Base-by-base conservation (phyloP, 2,888 invertebrate genomes). In the Leucania comma region DNA sequence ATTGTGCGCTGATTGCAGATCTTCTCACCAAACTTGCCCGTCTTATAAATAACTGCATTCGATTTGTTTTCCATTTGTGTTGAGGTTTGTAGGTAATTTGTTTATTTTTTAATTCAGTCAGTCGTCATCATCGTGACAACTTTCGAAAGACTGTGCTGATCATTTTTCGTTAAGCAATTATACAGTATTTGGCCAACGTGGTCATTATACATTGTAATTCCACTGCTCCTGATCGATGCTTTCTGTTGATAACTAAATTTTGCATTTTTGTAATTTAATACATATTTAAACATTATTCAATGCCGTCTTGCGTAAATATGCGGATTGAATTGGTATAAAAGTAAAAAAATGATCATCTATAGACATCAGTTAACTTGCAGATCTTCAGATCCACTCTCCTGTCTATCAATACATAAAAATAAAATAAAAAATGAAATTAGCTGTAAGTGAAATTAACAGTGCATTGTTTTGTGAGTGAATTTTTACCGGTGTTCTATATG, bases 281-380 rank as follows among this genome's bases (percentile, higher is more conserved):
- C 83, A 84, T 86, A 90, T 89, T 86, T 86, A 90, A 90, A 90
- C 85, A 84, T 81, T 78, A 86, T 87, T 88, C 91, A 90, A 90
- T 89, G 95, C 88, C 89, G 78, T 84, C 65, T 90, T 94, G 84
- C 92, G 89, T 85, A 92, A 92, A 88, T 73, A 73, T 73, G 74
- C 74, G 82, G 77, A 78, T 72, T 80, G 75, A 79, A 84, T 79
- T 78, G 70, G 88, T 92, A 92, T 92, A 91, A 88, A 91, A 91
- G 87, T 81, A 74, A 80, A 84, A 84, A 87, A 80, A 72, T 63
- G 29, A 56, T 77, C 82, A 68, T 68, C 67, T 68, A 78, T 64
- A 83, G 79, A 80, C 82, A 90, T 90, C 88, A 91, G 87, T 90
- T 83, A 81, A 66, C 75, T 57, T 66, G 78, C 69, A 80, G 82